Conservation (phyloP, 1,140 invertebrate species). For the Drosophila simulans region DNA sequence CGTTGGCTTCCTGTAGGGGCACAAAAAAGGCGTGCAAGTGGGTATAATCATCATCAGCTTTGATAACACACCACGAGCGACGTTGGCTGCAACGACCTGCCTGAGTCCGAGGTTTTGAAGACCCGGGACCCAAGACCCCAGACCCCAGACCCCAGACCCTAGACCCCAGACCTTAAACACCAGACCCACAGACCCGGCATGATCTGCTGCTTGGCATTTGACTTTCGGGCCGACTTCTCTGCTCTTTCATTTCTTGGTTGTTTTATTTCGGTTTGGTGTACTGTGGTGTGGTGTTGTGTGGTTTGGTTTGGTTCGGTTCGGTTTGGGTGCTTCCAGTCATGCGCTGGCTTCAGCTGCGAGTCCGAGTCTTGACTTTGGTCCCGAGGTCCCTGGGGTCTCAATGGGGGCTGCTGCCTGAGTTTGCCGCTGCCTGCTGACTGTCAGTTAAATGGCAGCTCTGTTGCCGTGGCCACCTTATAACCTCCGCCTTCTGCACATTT, state of each 20-base stretch:
- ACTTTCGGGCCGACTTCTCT: constrained; percentile 67
- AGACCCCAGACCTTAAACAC: constrained; percentile 5
- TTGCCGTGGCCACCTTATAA: constrained; percentile 80
- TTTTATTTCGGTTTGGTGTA: not conserved
- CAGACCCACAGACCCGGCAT: constrained; percentile 48
- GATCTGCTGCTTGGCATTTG: constrained; percentile 81
- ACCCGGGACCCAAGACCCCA: constrained; percentile 33
- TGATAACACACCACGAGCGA: constrained; percentile 82
- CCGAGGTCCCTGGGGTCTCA: constrained; percentile 54
- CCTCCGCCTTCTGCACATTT: constrained; percentile 68
- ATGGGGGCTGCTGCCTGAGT: constrained; percentile 57
- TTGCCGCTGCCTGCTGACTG: constrained; percentile 51
- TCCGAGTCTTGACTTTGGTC: constrained; percentile 37
- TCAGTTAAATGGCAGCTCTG: constrained; percentile 77
- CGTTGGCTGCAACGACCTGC: constrained; percentile 65
- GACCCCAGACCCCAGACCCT: constrained; percentile 25
- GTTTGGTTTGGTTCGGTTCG: not conserved
- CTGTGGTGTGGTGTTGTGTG: not conserved
- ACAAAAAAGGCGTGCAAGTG: constrained; percentile 82
- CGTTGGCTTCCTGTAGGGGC: constrained; percentile 53
- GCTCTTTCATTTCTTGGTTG: constrained; percentile 13
- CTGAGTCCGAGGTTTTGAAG: constrained; percentile 45
- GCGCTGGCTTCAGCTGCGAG: constrained; percentile 42
- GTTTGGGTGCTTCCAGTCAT: constrained; percentile 70
- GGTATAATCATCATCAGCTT: constrained; percentile 84